These are phyloP conservation scores for Miichthys miiuy DNA, from an alignment of 2,797 vertebrate species.

Conservation along the genomic window DNA sequence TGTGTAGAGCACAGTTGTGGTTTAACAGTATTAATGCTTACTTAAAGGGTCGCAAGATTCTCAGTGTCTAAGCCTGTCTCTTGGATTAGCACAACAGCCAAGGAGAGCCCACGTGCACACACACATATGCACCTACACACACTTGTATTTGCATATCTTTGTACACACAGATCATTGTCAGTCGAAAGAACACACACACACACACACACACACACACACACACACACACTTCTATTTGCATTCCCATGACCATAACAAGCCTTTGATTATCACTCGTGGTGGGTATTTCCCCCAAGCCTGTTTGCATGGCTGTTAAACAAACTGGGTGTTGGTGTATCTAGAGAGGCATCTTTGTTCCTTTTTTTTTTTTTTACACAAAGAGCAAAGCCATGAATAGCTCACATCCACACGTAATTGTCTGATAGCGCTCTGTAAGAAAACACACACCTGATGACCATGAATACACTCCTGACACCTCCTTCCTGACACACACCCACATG, in stretches of 20 bases:
- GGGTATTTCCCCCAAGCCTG: conserved; percentile 74
- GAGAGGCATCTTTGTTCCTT: conserved; percentile 74
- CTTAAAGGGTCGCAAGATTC: conserved; percentile 77
- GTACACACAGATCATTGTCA: conserved; percentile 45
- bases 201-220: conserved; percentile 33
- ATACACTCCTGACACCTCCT: conserved; percentile 51
- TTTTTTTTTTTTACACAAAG: conserved; percentile 74
- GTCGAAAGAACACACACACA: conserved; percentile 32
- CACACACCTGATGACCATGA: conserved; percentile 61
- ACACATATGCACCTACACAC: conserved; percentile 5
- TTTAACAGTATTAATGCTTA: conserved; percentile 82
- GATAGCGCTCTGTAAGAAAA: conserved; percentile 41
- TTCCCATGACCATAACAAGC: conserved; percentile 80
- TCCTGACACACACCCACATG: conserved; percentile 55
- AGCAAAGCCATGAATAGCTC: conserved; percentile 53
- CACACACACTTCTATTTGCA: conserved; percentile 72
- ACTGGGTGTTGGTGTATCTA: conserved; percentile 74
- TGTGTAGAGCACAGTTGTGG: conserved; percentile 73
- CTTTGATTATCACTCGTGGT: conserved; percentile 78
- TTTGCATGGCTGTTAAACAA: conserved; percentile 83
- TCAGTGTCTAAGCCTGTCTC: conserved; percentile 79
- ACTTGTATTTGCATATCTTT: conserved; percentile 66
- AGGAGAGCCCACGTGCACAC: conserved; percentile 26
- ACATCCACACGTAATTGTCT: conserved; percentile 50
- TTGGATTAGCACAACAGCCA: conserved; percentile 71